phyloP scores from a whole-genome alignment of 2,797 vertebrate genomes.

The Gambelia wislizenii region DNA sequence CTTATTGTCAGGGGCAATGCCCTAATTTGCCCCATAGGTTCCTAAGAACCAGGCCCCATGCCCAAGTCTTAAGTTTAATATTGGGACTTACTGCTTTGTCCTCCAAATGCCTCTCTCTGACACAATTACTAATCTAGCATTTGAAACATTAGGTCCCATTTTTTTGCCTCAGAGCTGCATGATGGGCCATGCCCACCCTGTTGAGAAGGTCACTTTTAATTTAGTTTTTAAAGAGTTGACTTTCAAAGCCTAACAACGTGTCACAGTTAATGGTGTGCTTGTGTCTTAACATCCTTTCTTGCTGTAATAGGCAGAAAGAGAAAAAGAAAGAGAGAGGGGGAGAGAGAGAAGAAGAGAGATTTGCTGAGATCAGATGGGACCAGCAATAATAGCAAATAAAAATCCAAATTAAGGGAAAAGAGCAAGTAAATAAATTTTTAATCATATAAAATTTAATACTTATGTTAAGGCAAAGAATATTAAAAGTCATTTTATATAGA shows the following conservation, averaged over 20 bases:
- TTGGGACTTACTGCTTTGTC: neutral
- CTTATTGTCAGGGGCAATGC: too few species aligned
- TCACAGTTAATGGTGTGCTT: slow-evolving; percentile 31
- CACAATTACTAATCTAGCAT: neutral
- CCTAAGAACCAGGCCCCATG: neutral
- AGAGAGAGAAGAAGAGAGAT: neutral
- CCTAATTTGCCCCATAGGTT: too few species aligned
- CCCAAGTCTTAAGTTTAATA: neutral
- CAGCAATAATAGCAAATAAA: slow-evolving; percentile 73
- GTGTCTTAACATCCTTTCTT: slow-evolving; percentile 47
- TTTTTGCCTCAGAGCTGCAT: slow-evolving; percentile 15
- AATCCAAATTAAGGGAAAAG: slow-evolving; percentile 75
- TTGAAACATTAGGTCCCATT: slow-evolving; percentile 4
- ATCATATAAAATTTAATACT: slow-evolving; percentile 80
- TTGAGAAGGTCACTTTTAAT: slow-evolving; percentile 61
- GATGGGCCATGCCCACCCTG: slow-evolving; percentile 20
- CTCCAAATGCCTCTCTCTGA: neutral
- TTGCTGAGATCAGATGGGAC: slow-evolving; percentile 63
- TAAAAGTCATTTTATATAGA: slow-evolving; percentile 83
- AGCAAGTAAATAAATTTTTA: slow-evolving; percentile 80
- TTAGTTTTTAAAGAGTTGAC: slow-evolving; percentile 63
- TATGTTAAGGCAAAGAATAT: slow-evolving; percentile 83
- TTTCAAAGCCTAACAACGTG: slow-evolving; percentile 53
- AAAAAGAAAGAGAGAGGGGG: slow-evolving; percentile 33
- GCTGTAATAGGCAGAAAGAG: slow-evolving; percentile 46